Conservation (phyloP, 1,140 invertebrate genomes). For the Drosophila rufa region DNA sequence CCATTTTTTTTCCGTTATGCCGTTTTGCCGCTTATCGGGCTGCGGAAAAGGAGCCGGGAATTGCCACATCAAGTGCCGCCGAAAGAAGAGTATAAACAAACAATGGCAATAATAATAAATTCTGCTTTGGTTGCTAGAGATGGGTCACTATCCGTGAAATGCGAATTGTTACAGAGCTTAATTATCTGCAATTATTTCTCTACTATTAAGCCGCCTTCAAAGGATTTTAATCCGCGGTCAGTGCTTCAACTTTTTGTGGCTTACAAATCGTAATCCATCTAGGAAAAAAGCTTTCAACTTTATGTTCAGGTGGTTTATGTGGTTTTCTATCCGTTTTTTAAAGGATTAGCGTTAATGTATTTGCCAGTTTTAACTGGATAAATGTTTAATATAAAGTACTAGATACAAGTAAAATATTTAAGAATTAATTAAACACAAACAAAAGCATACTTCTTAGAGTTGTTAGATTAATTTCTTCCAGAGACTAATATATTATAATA, state of each 20-base stretch:
- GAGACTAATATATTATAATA: too few relatives aligned
- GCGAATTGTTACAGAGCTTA: slow-evolving; percentile 2
- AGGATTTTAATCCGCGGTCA: slow-evolving; percentile 12
- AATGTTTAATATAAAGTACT: not conserved
- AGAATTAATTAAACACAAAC: not conserved
- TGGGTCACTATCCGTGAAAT: slow-evolving; percentile 23
- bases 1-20: slow-evolving; percentile 16
- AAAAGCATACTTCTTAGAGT: not conserved
- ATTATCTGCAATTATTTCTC: slow-evolving; percentile 18
- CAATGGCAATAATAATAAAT: slow-evolving; percentile 65
- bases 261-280: slow-evolving; percentile 26
- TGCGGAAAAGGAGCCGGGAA: slow-evolving; percentile 68
- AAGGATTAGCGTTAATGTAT: not conserved
- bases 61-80: slow-evolving; percentile 70
- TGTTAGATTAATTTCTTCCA: too few relatives aligned
- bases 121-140: slow-evolving; percentile 42
- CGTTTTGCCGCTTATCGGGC: slow-evolving; percentile 45
- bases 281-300: slow-evolving; percentile 14
- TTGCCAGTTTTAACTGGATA: not conserved
- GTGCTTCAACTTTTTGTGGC: slow-evolving; percentile 4
- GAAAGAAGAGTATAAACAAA: slow-evolving; percentile 28
- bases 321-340: slow-evolving; percentile 11
- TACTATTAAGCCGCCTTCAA: slow-evolving; percentile 23
- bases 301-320: slow-evolving; percentile 10
- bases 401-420: not conserved